Evolutionary conservation across 2,888 invertebrate genomes (phyloP).

Genomic region (Trachelus tabidus): DNA sequence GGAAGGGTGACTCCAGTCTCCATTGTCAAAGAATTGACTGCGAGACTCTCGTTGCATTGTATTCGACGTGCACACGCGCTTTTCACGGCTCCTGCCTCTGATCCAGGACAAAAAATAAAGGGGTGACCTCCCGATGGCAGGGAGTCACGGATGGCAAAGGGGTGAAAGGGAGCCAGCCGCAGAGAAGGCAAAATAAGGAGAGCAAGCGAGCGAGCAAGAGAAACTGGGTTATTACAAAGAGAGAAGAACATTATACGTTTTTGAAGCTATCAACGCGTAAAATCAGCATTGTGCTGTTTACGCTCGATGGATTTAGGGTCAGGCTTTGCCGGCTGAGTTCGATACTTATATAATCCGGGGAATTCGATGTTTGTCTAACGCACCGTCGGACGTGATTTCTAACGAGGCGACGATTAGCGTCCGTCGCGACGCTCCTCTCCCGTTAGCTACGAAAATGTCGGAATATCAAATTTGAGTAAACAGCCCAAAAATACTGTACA

Average conservation of each 20-base stretch:
- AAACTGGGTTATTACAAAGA: neutral
- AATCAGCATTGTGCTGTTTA: slow-evolving; percentile 53
- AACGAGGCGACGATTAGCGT: slow-evolving; percentile 58
- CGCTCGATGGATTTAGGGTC: slow-evolving; percentile 25
- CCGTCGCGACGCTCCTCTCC: slow-evolving; percentile 9
- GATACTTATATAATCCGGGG: slow-evolving; percentile 4
- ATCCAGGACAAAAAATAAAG: neutral
- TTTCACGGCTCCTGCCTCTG: neutral
- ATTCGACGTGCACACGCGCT: slow-evolving; percentile 20
- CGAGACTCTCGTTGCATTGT: slow-evolving; percentile 29
- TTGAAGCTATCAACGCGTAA: slow-evolving; percentile 55
- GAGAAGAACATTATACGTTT: slow-evolving; percentile 20
- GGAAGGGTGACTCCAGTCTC: slow-evolving; percentile 26
- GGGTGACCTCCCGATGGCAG: neutral
- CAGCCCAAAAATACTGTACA: neutral
- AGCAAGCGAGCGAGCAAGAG: neutral
- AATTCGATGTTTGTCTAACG: slow-evolving; percentile 44
- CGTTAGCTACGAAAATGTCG: neutral
- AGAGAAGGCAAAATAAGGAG: neutral
- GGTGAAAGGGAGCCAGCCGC: neutral
- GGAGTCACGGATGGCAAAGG: neutral
- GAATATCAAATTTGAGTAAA: neutral
- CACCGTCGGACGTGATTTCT: slow-evolving; percentile 48
- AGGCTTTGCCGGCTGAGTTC: neutral
- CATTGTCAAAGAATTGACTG: slow-evolving; percentile 59